A percentile compares a stretch with the other conserved stretches of the same genome.
Conservation (phyloP, 2,113 vertebrate genomes). For the Entomyzon cyanotis region DNA sequence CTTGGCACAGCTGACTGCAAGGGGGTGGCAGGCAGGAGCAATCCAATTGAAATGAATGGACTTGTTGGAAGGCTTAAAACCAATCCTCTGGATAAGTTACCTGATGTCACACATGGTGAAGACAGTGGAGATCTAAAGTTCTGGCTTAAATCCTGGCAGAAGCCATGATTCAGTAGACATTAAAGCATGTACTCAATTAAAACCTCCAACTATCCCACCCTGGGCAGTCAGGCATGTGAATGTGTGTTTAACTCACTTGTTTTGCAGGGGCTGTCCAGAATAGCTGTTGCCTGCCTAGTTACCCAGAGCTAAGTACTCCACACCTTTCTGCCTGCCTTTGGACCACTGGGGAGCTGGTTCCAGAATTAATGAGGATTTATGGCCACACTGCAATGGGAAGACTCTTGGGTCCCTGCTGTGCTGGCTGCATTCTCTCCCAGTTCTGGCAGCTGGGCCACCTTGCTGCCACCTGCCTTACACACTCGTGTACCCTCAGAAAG, state of each 20-base stretch:
- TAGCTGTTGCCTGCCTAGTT: neutral
- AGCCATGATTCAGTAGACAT: neutral
- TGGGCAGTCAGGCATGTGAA: neutral
- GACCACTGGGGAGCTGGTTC: neutral
- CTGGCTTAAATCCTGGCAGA: neutral
- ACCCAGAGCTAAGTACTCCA: neutral
- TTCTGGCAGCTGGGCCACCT: neutral
- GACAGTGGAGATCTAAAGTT: neutral
- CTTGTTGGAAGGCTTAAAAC: neutral
- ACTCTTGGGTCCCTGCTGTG: too few species aligned
- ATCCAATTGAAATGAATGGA: neutral
- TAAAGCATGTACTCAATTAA: neutral
- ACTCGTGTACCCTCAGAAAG: neutral
- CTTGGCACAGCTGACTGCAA: neutral
- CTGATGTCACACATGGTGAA: neutral
- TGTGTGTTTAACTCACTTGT: neutral
- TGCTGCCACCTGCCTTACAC: neutral
- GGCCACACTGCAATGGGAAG: neutral
- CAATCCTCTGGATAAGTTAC: neutral
- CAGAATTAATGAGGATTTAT: neutral
- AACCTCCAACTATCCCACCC: neutral
- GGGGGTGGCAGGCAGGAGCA: neutral
- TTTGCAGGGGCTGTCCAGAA: neutral
- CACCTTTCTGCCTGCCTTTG: neutral
- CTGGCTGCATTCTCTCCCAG: neutral